Evolutionary conservation across 1,140 invertebrate genomes (phyloP).

Genomic region (Macrobrachium rosenbergii): DNA sequence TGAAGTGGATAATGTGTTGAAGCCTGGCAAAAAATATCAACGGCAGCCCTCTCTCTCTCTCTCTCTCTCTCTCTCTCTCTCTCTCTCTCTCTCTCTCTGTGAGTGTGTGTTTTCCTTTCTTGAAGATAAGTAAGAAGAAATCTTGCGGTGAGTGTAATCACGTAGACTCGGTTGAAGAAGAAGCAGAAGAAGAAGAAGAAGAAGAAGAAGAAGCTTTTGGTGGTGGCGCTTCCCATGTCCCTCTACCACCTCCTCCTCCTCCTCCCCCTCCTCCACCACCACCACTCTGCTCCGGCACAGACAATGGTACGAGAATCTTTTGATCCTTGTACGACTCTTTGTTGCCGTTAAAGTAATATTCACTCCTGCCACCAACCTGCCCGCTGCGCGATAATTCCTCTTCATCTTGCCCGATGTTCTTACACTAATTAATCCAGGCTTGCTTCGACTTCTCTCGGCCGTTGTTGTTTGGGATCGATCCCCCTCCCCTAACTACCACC

Average conservation of each 20-base stretch:
- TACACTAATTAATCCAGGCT: too few relatives aligned
- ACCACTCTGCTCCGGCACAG: conserved; percentile 21
- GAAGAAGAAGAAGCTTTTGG: neutral
- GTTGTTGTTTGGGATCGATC: neutral
- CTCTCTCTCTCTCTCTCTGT: conserved; percentile 27
- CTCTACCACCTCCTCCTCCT: neutral
- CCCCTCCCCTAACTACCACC: neutral
- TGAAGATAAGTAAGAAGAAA: neutral
- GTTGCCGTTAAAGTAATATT: conserved; percentile 63
- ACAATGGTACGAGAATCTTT: conserved; percentile 52
- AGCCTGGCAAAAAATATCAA: too few relatives aligned
- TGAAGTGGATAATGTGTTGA: too few relatives aligned
- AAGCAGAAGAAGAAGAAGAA: too few relatives aligned
- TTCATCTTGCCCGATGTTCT: neutral
- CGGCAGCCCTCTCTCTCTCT: conserved; percentile 13
- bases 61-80: conserved; percentile 35
- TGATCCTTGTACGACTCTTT: conserved; percentile 54
- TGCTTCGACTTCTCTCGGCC: neutral
- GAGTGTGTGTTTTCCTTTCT: neutral
- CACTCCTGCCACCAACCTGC: conserved; percentile 51
- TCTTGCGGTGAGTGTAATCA: neutral
- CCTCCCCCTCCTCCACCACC: neutral
- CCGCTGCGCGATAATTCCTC: conserved; percentile 33
- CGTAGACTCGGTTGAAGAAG: neutral
- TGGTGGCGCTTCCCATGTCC: neutral